Evolutionary conservation across 2,113 vertebrate species (phyloP).

Genomic region (Bothrops jararaca): DNA sequence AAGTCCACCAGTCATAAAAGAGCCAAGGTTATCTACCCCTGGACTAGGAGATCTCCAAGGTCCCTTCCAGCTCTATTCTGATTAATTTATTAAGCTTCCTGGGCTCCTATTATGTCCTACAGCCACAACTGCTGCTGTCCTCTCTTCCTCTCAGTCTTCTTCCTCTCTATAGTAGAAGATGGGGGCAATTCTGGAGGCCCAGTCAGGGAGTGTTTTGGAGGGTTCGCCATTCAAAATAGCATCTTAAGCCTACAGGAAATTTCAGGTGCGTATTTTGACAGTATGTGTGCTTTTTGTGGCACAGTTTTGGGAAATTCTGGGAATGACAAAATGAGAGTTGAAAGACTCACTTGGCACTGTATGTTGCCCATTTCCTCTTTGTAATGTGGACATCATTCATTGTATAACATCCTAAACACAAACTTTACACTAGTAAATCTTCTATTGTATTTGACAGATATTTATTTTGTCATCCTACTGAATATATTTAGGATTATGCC

Average conservation of each 20-base stretch:
- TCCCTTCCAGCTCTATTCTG: neutral
- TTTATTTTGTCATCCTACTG: conserved; percentile 10
- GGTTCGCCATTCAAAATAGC: neutral
- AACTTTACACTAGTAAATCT: conserved; percentile 12
- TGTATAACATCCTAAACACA: conserved; percentile 1
- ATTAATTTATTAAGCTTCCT: neutral
- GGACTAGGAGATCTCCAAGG: neutral
- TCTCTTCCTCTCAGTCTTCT: neutral
- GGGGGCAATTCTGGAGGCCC: neutral
- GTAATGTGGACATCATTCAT: neutral
- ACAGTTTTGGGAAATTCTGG: neutral
- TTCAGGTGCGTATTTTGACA: neutral
- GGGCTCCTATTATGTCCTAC: neutral
- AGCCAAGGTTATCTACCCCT: too few relatives aligned
- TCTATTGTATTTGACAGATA: neutral
- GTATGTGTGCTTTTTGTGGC: neutral
- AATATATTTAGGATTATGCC: conserved; percentile 5
- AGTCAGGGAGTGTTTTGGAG: neutral
- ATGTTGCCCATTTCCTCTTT: neutral
- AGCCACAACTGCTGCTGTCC: neutral
- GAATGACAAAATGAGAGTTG: neutral
- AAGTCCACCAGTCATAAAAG: too few relatives aligned
- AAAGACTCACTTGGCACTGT: neutral
- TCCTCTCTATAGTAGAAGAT: neutral
- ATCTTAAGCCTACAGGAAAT: neutral